These are phyloP conservation scores for Eptesicus fuscus DNA, from an alignment of 2,113 vertebrate species.

Conservation along the genomic window DNA sequence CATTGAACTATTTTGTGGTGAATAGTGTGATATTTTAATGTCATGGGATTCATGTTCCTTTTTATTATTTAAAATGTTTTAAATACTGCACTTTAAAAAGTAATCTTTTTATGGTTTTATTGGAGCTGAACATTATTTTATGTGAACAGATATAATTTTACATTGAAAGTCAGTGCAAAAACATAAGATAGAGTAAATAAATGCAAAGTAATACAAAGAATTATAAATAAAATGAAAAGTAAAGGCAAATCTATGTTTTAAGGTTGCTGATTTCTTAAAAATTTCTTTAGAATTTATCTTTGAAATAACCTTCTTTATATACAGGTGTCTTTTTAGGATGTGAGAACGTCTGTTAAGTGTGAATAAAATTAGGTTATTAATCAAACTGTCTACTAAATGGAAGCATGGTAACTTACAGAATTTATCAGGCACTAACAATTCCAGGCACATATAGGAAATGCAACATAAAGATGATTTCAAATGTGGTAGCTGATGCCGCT, in stretches of 20 bases:
- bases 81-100: background rate
- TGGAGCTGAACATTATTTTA: background rate
- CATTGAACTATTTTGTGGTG: background rate
- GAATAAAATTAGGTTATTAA: background rate
- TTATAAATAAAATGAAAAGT: background rate
- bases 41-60: slow-evolving; percentile 16
- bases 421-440: background rate
- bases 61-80: slow-evolving; percentile 29
- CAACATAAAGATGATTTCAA: background rate
- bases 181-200: background rate
- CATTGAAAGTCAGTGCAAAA: background rate
- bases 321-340: background rate
- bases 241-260: background rate
- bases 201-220: background rate
- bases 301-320: background rate
- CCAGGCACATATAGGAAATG: background rate
- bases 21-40: slow-evolving; percentile 33
- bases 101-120: background rate
- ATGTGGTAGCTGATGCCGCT: background rate
- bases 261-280: background rate
- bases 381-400: background rate
- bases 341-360: background rate
- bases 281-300: background rate
- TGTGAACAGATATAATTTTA: background rate
- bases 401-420: background rate